These are phyloP conservation scores for Melitaea cinxia DNA, from an alignment of 1,140 invertebrate genomes.

Conservation along the genomic window DNA sequence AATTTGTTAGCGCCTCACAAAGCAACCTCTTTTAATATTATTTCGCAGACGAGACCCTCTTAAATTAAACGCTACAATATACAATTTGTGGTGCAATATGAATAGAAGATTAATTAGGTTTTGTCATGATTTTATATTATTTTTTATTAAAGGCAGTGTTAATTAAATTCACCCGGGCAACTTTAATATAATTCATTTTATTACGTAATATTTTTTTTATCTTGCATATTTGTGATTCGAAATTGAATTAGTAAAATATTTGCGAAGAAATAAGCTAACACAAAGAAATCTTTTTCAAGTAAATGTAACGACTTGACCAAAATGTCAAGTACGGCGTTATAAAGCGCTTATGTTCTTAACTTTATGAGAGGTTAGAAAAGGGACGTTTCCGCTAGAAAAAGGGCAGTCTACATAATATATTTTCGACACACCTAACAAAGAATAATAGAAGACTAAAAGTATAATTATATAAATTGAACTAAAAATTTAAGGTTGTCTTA, in stretches of 20 bases:
- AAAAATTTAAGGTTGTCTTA: background rate
- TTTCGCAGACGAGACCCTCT: constrained; percentile 48
- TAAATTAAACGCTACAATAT: constrained; percentile 61
- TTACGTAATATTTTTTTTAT: background rate
- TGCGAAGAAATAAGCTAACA: constrained; percentile 2
- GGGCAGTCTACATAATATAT: constrained; percentile 6
- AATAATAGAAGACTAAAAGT: background rate
- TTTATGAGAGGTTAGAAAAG: constrained; percentile 33
- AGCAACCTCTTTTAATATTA: constrained; percentile 68
- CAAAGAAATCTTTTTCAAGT: constrained; percentile 9
- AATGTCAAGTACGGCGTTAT: constrained; percentile 36
- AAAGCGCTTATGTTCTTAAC: constrained; percentile 33
- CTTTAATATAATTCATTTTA: background rate
- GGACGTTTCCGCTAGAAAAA: constrained; percentile 13
- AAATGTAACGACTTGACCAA: constrained; percentile 33
- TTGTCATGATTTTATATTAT: constrained; percentile 23
- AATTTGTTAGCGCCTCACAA: constrained; percentile 71
- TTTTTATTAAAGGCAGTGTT: constrained; percentile 15
- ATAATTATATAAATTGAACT: background rate
- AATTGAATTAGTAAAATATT: background rate
- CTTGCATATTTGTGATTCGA: background rate
- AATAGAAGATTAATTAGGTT: constrained; percentile 37
- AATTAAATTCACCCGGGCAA: constrained; percentile 15
- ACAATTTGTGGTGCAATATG: constrained; percentile 39
- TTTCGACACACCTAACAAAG: background rate